Evolutionary conservation across 2,888 invertebrate genomes (phyloP).

Genomic region (Andricus quercusramuli): DNA sequence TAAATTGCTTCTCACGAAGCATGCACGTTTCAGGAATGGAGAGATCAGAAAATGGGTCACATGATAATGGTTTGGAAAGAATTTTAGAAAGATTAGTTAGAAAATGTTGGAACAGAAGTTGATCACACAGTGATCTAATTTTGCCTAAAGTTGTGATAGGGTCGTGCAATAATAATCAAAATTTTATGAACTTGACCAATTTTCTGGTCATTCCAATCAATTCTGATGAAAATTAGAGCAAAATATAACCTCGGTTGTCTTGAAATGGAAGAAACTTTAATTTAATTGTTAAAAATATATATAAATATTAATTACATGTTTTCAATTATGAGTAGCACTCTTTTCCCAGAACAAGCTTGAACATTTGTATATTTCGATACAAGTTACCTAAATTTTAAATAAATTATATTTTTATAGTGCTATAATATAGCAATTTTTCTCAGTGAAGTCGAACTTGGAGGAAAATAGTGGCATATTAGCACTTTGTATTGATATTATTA

Average conservation of each 20-base stretch:
- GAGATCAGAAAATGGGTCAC: neutral
- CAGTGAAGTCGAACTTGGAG: neutral
- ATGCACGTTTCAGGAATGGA: neutral
- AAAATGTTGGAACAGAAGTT: neutral
- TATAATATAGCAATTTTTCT: conserved; percentile 7
- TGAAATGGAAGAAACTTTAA: neutral
- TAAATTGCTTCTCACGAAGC: too few species aligned
- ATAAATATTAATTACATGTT: conserved; percentile 3
- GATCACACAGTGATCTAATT: neutral
- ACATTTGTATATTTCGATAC: conserved; percentile 11
- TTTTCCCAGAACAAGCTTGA: neutral
- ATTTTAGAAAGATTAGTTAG: neutral
- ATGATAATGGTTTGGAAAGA: neutral
- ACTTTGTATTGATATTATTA: conserved; percentile 10
- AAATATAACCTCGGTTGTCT: neutral
- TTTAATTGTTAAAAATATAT: neutral
- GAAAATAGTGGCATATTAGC: conserved; percentile 11
- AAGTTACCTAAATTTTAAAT: conserved; percentile 32
- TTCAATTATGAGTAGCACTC: neutral
- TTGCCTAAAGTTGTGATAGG: conserved; percentile 50
- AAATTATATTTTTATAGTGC: conserved; percentile 20
- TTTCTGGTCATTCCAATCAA: conserved; percentile 29
- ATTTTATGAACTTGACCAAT: neutral
- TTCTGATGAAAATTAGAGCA: neutral
- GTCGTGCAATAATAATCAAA: conserved; percentile 51